Percentiles rank a stretch among this genome's conserved stretches.
These are phyloP conservation scores for Peromyscus polionotus DNA, from an alignment of 2,113 vertebrate genomes.

Conservation along the genomic window DNA sequence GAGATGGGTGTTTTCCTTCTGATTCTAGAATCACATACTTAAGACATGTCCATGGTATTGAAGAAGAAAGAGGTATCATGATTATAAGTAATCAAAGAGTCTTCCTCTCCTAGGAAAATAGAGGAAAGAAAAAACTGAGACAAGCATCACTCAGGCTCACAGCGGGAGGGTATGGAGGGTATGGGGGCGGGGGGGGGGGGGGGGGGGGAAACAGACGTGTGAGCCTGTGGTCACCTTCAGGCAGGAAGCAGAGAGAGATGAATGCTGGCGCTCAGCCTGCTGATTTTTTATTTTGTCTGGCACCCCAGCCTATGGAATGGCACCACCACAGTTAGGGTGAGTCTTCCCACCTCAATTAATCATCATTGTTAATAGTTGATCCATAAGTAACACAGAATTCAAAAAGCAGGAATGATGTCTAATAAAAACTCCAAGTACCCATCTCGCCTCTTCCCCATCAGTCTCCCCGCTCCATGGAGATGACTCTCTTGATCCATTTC, in stretches of 20 bases:
- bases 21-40: neutral
- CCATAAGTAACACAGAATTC: neutral
- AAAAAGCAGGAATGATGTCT: neutral
- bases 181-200: fast-evolving
- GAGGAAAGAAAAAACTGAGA: neutral
- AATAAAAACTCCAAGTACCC: neutral
- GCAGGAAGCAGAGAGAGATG: neutral
- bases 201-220: neutral
- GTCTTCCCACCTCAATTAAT: neutral
- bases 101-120: neutral
- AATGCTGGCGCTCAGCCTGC: neutral
- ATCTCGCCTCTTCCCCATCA: neutral
- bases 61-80: neutral
- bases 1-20: neutral
- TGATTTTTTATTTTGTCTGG: neutral
- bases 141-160: neutral
- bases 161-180: neutral
- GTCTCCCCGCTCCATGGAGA: neutral
- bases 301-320: neutral
- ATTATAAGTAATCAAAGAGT: neutral
- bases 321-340: neutral
- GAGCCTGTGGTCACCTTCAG: neutral
- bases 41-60: neutral
- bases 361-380: constrained; percentile 34
- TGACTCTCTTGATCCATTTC: neutral